Evolutionary conservation across 2,113 vertebrate species (phyloP).

Genomic region (Chlamydotis undulata): DNA sequence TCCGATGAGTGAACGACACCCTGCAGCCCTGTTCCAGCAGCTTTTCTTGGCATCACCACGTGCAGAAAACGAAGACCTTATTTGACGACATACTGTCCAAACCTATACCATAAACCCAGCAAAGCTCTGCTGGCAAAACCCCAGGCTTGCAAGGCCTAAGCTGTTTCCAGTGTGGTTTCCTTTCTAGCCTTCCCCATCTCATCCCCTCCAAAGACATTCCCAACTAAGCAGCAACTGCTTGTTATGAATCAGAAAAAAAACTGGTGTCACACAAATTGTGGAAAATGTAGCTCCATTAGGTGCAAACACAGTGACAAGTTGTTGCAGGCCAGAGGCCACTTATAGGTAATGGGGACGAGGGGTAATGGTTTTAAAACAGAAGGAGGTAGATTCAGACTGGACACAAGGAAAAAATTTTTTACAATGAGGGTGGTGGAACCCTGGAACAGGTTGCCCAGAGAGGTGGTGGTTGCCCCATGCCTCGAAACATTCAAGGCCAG

Average conservation of each 20-base stretch:
- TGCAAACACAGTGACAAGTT: accelerated
- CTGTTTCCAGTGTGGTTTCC: background rate
- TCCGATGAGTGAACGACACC: background rate
- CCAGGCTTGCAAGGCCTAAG: background rate
- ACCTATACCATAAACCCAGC: background rate
- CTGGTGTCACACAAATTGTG: background rate
- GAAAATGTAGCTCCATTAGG: background rate
- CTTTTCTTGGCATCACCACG: background rate
- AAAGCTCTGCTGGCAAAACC: background rate
- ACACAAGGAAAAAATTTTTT: too few relatives aligned
- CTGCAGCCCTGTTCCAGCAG: background rate
- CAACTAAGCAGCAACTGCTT: background rate
- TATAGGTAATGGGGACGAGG: background rate
- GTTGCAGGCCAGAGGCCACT: background rate
- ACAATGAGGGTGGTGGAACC: too few relatives aligned
- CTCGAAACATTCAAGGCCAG: too few relatives aligned
- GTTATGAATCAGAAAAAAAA: background rate
- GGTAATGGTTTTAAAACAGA: too few relatives aligned
- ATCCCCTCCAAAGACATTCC: background rate
- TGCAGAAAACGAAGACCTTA: background rate
- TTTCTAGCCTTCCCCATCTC: background rate
- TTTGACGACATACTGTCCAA: background rate
- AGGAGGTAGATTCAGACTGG: too few relatives aligned
- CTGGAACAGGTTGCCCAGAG: too few relatives aligned
- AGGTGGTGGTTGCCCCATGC: too few relatives aligned